Percentiles rank a stretch among this genome's conserved stretches.
Conservation (phyloP, 2,113 vertebrate species). For the Micronycteris hirsuta region DNA sequence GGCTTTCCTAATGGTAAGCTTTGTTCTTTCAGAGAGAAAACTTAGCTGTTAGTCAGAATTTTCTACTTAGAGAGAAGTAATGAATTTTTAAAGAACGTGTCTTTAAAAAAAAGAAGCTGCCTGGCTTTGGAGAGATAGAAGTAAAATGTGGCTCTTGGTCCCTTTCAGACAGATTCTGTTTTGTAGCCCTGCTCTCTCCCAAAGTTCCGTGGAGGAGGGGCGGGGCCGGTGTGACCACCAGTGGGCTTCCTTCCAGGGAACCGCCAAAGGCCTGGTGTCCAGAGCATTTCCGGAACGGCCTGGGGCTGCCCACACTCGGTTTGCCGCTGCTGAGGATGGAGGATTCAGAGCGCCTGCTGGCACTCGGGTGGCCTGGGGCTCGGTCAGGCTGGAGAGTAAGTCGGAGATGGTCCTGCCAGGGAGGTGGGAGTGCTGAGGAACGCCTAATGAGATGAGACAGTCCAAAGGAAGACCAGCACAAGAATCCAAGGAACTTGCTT, state of each 20-base stretch:
- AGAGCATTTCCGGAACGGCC: neutral
- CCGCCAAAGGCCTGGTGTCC: neutral
- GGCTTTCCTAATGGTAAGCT: neutral
- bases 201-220: neutral
- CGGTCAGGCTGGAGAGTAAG: neutral
- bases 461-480: neutral
- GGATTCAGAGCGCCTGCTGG: accelerated
- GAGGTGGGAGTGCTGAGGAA: neutral
- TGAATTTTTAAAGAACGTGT: neutral
- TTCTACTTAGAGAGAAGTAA: neutral
- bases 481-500: neutral
- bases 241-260: neutral
- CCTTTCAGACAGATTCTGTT: neutral
- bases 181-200: neutral
- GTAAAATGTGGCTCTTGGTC: neutral
- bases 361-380: accelerated
- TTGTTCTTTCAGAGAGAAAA: neutral
- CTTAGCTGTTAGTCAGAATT: neutral
- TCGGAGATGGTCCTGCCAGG: neutral
- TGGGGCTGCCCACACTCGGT: accelerated
- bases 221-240: neutral
- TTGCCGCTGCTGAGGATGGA: neutral
- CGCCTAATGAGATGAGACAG: neutral
- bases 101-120: neutral
- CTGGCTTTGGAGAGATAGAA: neutral